These are phyloP conservation scores for Seriola quinqueradiata DNA, from an alignment of 2,113 vertebrate species.

Conservation along the genomic window DNA sequence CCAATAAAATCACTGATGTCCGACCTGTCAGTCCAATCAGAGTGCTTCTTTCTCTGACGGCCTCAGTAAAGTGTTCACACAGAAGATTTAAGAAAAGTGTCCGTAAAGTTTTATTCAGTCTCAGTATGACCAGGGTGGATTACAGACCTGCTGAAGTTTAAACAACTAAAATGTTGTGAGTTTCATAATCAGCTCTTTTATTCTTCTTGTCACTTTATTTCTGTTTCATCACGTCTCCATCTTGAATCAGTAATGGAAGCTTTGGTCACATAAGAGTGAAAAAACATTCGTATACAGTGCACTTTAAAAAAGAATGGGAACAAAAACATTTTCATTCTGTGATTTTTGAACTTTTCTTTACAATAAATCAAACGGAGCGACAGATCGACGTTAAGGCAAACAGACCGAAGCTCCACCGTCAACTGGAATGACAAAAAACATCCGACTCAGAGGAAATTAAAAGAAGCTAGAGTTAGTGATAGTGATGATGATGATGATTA, in stretches of 20 bases:
- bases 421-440: constrained; percentile 81
- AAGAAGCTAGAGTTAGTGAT: constrained; percentile 44
- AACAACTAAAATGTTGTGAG: constrained; percentile 55
- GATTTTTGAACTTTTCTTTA: constrained; percentile 77
- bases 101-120: constrained; percentile 63
- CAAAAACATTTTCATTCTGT: constrained; percentile 71
- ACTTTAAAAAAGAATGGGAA: constrained; percentile 72
- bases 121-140: constrained; percentile 52
- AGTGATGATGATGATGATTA: constrained; percentile 81
- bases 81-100: constrained; percentile 56
- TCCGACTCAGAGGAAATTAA: constrained; percentile 13
- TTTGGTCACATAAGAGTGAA: constrained; percentile 80
- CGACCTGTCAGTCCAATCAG: neutral
- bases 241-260: constrained; percentile 61
- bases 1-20: no score
- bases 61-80: constrained; percentile 21
- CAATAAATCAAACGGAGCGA: constrained; percentile 85
- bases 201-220: constrained; percentile 20
- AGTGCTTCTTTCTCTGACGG: neutral
- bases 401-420: constrained; percentile 87
- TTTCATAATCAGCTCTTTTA: constrained; percentile 37
- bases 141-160: constrained; percentile 60
- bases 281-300: constrained; percentile 77
- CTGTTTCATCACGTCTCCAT: constrained; percentile 51
- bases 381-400: constrained; percentile 93